Evolutionary conservation across 2,888 invertebrate genomes (phyloP), one percentile per base, ranked within the genome.

Genomic region (Gymnosoma rotundatum): DNA sequence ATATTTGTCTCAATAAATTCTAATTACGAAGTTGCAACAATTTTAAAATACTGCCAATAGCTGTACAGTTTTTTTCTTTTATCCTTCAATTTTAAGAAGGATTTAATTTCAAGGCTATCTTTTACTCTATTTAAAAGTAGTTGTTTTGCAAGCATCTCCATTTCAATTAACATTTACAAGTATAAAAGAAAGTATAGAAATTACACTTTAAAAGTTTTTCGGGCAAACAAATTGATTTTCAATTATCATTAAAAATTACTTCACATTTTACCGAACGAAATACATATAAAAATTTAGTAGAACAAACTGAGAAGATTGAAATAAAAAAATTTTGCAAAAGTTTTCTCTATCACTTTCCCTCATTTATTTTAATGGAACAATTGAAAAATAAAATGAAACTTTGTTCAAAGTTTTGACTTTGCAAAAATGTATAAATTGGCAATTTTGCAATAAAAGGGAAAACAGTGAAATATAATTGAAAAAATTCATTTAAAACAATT

Each of bases 151-250:
- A 75, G 70, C 73, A 81, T 84, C 84, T 84, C 74, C 32, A 78
- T 74, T 84, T 81, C 84, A 78, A 81, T 81, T 84, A 81, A 84
- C 48, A 74, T 78, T 70, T 74, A 70, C 58, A 74, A 74, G 58
- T 50, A 52, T 32, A 20, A 61, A 58, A n/a, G 66, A 25, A 78
- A 54, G n/a, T 21, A 56, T 20, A 61, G 36, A 67, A 64, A 64
- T 64, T 20, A 56, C 63, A 69, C 69, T 63, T 58, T 61, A 78
- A 76, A 73, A 84, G 63, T 80, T 81, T 80, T 76, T 79, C 61
- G 67, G 38, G 83, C 75, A 83, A 83, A 83, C 79, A 83, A 84
- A 84, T 84, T 81, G 84, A 84, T 84, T 84, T 84, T 84, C 84
- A 84, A 84, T 84, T 84, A 81, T 84, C 84, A 81, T 74, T 81